phyloP scores from a whole-genome alignment of 30 jellyfish, hydroid and myxozoan genomes.

The Phacellophora camtschatica region DNA sequence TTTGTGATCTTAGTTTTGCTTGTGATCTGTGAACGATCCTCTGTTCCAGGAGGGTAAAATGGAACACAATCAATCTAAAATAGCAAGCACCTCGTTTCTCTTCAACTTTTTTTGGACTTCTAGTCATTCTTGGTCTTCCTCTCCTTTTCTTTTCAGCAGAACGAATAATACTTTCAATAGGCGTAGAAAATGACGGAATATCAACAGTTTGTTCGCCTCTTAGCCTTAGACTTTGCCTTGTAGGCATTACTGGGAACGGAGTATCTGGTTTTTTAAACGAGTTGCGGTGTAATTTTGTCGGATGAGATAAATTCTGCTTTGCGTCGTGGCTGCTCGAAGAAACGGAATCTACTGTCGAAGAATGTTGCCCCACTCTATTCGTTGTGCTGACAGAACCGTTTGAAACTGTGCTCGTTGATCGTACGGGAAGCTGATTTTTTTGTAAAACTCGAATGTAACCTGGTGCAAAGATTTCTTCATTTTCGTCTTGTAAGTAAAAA shows the following conservation, averaged over 20 bases:
- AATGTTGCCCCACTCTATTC: neutral
- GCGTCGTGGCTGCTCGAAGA: neutral
- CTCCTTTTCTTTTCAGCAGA: slow-evolving; percentile 27
- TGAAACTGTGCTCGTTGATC: slow-evolving; percentile 34
- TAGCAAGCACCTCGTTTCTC: neutral
- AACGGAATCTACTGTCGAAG: neutral
- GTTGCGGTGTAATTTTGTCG: neutral
- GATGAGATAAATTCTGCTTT: neutral
- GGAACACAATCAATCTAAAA: neutral
- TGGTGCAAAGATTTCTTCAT: slow-evolving; percentile 56
- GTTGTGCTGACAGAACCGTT: too few species aligned
- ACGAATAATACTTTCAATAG: slow-evolving; percentile 44
- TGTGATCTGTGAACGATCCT: too few species aligned
- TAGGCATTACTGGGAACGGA: slow-evolving; percentile 15
- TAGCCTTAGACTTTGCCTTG: slow-evolving; percentile 58
- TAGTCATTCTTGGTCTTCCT: slow-evolving; percentile 3
- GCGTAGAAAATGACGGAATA: slow-evolving; percentile 47
- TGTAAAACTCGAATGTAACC: slow-evolving; percentile 65
- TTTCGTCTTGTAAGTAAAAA: slow-evolving; percentile 33
- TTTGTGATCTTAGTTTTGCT: too few species aligned
- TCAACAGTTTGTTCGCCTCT: slow-evolving; percentile 53
- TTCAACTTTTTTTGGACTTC: neutral
- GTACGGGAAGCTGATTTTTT: slow-evolving; percentile 38
- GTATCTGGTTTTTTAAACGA: neutral
- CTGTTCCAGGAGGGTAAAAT: neutral